Evolutionary conservation across 2,888 invertebrate species (phyloP).

Genomic region (Nipponacmea schrenckii): DNA sequence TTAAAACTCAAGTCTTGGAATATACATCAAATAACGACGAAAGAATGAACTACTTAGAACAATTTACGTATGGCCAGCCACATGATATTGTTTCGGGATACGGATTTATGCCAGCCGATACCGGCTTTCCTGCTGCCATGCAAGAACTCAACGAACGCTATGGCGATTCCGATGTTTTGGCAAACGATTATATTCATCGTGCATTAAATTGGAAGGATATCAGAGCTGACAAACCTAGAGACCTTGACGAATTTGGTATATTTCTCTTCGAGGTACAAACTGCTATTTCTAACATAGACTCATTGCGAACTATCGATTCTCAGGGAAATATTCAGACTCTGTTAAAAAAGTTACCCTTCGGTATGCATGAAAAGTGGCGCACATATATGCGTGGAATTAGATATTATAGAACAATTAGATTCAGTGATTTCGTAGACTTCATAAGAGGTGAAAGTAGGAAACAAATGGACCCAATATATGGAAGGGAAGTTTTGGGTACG

Average conservation of each 20-base stretch:
- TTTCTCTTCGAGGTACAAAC: conserved; percentile 21
- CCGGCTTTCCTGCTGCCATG: conserved; percentile 2
- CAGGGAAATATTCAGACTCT: conserved; percentile 13
- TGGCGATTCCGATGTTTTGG: conserved; percentile 11
- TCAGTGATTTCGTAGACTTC: conserved; percentile 18
- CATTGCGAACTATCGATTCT: conserved; percentile 17
- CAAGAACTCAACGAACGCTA: conserved; percentile 5
- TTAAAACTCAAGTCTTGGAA: background rate
- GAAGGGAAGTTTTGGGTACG: conserved; percentile 17
- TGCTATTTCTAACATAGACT: conserved; percentile 14
- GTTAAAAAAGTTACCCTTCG: conserved; percentile 15
- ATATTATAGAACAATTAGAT: background rate
- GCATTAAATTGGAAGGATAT: background rate
- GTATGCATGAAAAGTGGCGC: conserved; percentile 23
- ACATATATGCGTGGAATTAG: background rate
- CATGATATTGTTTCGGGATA: conserved; percentile 8
- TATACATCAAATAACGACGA: background rate
- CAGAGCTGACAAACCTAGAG: conserved; percentile 18
- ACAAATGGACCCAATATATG: conserved; percentile 25
- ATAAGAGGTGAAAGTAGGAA: conserved; percentile 24
- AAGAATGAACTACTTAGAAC: background rate
- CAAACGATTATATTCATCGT: background rate
- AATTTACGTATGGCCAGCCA: background rate
- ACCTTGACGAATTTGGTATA: conserved; percentile 26
- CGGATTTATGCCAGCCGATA: conserved; percentile 1